Evolutionary conservation across 1,140 invertebrate species (phyloP), one percentile per base, ranked within the genome.

Genomic region (Drosophila orosa): DNA sequence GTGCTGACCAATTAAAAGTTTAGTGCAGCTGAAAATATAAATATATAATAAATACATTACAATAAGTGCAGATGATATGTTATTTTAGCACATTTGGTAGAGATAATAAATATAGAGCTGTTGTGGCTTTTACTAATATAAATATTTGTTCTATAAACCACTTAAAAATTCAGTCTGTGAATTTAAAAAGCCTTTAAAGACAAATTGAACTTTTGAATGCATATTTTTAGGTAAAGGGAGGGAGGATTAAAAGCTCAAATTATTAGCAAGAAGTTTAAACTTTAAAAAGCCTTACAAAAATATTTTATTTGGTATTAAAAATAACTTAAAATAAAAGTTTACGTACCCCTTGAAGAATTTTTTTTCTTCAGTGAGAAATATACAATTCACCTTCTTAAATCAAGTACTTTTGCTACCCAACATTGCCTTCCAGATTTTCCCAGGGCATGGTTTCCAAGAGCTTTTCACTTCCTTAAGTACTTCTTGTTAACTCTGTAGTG

Each of bases 401-500:
- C 22, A 31, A 27, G 17, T 42, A 42, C 19, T 31, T 17, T 19
- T 22, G 19, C 31, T 15, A 10, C 13, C 8, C 8, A 1, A 33
- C 22, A 52, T 52, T 33, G 48, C 17, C 31, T 45, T 45, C 7
- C 19, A 24, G 25, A 15, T 31, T 29, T 44, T 15, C 12, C 12
- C 1, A 3, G n/a, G 13, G 8, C 3, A 45, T 44, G 42, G 5
- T 13, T 44, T 24, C 12, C 22, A 12, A 35, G 39, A 58, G 40
- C 7, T 65, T 52, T 42, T n/a, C 24, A 62, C 31, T 27, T 39
- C 5, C n/a, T 25, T 50, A 39, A 31, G 42, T 45, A 57, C 33
- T 71, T 52, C 25, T 39, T 71, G 47, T 57, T 35, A 39, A 58
- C 42, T 71, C 31, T 45, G 24, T 54, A 56, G 48, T 56, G 33